A percentile compares a stretch with the other conserved stretches of the same genome.
Conservation (phyloP, 2,797 vertebrate genomes). For the Anguilla pacifica region DNA sequence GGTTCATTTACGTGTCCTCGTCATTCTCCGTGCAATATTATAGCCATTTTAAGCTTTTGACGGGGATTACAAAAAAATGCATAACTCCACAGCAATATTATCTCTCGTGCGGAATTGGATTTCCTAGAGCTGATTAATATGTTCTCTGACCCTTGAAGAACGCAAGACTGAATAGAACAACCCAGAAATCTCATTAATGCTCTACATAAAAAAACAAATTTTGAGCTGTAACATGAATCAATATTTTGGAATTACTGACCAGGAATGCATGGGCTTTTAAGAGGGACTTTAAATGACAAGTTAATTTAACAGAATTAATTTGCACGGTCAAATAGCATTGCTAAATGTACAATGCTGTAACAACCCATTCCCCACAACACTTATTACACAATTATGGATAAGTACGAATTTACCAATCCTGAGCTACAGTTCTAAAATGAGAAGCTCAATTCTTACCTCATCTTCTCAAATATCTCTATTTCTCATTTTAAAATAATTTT, state of each 20-base stretch:
- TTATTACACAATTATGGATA: background rate
- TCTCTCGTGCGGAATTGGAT: constrained; percentile 24
- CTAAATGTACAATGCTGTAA: background rate
- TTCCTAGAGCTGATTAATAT: constrained; percentile 25
- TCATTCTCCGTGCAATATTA: background rate
- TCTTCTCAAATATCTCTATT: background rate
- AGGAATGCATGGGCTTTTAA: background rate
- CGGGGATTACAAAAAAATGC: constrained; percentile 23
- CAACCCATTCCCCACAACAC: background rate
- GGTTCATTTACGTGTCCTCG: background rate
- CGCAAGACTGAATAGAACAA: background rate
- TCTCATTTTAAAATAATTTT: background rate
- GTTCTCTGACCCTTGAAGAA: constrained; percentile 23
- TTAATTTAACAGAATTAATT: background rate
- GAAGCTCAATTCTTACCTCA: background rate
- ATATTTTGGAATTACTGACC: background rate
- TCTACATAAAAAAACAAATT: background rate
- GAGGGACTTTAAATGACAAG: background rate
- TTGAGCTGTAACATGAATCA: background rate
- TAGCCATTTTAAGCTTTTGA: constrained; percentile 23
- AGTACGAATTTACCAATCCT: background rate
- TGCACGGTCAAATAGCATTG: background rate
- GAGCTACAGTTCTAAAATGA: background rate
- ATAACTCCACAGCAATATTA: constrained; percentile 10
- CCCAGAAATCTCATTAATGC: background rate